Conservation (phyloP, 2,797 vertebrate species). For the Sebastes matsubarae region DNA sequence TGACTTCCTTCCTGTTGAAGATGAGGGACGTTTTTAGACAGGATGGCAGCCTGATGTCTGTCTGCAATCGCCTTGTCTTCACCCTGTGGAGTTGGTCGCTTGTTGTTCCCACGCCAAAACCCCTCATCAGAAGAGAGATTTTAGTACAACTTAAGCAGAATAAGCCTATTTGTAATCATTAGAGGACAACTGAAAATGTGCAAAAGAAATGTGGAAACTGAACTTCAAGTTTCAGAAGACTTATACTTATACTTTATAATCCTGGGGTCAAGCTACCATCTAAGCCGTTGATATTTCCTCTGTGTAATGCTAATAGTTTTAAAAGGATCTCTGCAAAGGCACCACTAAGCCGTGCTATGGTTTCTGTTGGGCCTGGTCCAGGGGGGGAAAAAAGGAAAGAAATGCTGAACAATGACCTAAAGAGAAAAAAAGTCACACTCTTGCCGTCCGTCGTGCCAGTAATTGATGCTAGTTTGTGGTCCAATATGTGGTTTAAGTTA, state of each 20-base stretch:
- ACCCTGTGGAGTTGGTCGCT: background rate
- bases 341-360: conserved; percentile 20
- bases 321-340: conserved; percentile 6
- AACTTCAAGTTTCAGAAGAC: background rate
- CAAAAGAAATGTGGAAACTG: conserved; percentile 7
- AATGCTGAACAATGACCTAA: conserved; percentile 53
- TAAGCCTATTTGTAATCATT: background rate
- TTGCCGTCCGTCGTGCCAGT: conserved; percentile 14
- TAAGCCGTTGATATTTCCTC: conserved; percentile 16
- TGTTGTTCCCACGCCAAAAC: conserved; percentile 47
- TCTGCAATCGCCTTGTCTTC: conserved; percentile 37
- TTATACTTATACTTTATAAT: conserved; percentile 2
- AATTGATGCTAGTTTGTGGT: conserved; percentile 53
- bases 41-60: conserved; percentile 74
- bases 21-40: conserved; percentile 79
- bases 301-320: conserved; percentile 15
- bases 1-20: conserved; percentile 84
- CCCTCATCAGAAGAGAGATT: background rate
- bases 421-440: conserved; percentile 28
- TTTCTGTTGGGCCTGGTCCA: conserved; percentile 14
- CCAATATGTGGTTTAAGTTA: conserved; percentile 39
- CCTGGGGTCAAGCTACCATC: background rate
- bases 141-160: background rate
- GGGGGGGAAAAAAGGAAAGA: conserved; percentile 1
- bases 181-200: background rate